Evolutionary conservation across 2,888 invertebrate genomes (phyloP).

Genomic region (Theretra japonica): DNA sequence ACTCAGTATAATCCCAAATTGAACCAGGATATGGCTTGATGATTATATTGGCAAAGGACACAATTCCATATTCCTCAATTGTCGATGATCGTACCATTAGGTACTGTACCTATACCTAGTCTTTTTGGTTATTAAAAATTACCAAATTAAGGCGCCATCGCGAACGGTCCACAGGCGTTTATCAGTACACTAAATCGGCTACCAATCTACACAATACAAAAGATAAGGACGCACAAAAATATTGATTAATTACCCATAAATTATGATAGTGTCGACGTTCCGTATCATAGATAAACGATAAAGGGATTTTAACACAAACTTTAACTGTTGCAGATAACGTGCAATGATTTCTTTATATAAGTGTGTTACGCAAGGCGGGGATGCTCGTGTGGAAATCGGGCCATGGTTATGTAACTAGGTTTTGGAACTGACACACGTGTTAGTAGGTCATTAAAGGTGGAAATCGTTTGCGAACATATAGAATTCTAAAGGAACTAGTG

Average conservation of each 20-base stretch:
- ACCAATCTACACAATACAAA: constrained; percentile 39
- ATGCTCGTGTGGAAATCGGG: constrained; percentile 11
- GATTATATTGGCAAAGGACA: too few relatives aligned
- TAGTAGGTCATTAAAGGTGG: background rate
- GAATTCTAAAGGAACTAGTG: too few relatives aligned
- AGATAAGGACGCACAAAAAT: constrained; percentile 40
- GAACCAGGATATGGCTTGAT: too few relatives aligned
- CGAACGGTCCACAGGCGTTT: background rate
- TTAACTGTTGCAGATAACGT: constrained; percentile 41
- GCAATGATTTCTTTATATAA: constrained; percentile 48
- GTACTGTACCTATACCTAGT: too few relatives aligned
- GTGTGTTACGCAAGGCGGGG: constrained; percentile 15
- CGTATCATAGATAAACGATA: constrained; percentile 48
- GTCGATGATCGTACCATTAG: too few relatives aligned
- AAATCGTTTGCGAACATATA: background rate
- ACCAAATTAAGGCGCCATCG: constrained; percentile 6
- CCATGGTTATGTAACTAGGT: constrained; percentile 1
- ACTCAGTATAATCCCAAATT: too few relatives aligned
- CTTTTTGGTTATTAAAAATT: too few relatives aligned
- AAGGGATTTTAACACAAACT: constrained; percentile 44
- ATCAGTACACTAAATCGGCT: constrained; percentile 34
- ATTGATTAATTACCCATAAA: constrained; percentile 62
- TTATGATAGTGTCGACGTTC: constrained; percentile 56
- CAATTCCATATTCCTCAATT: too few relatives aligned
- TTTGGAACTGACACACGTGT: background rate